These are phyloP conservation scores for Dendronephthya gigantea DNA, from an alignment of 64 coral and sea anemone genomes.

Conservation along the genomic window DNA sequence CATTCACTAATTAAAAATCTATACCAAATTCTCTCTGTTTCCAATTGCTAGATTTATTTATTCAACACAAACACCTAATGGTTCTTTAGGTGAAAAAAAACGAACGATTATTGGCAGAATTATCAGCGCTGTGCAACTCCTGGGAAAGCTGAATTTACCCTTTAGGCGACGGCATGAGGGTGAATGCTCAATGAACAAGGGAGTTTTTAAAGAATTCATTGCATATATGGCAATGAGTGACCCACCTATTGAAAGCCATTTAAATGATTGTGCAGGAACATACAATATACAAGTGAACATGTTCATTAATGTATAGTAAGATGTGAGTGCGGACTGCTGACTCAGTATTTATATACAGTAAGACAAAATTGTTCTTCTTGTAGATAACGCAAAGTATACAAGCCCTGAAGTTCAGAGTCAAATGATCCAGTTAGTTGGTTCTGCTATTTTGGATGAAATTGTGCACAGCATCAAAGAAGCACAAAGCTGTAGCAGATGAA, in stretches of 20 bases:
- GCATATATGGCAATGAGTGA: background rate
- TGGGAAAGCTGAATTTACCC: conserved; percentile 9
- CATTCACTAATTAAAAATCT: background rate
- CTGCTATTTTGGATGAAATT: background rate
- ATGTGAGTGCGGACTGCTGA: no score
- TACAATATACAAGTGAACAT: background rate
- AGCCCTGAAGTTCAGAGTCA: background rate
- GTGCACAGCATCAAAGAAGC: background rate
- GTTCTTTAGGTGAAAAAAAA: background rate
- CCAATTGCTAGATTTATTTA: background rate
- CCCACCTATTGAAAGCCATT: background rate
- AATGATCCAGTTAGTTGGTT: background rate
- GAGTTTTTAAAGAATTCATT: conserved; percentile 12
- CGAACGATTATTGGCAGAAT: conserved; percentile 1
- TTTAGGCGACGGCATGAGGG: background rate
- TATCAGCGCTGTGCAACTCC: background rate
- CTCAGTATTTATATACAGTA: background rate
- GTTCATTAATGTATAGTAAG: background rate
- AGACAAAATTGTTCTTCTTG: background rate
- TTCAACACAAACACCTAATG: background rate
- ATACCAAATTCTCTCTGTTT: background rate
- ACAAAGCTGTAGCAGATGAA: conserved; percentile 3
- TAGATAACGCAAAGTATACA: background rate
- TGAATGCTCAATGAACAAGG: background rate
- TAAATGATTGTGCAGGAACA: background rate